Percentiles rank a stretch among this genome's conserved stretches.
These are phyloP conservation scores for Pocillopora verrucosa DNA, from an alignment of 64 coral and sea anemone genomes.

Conservation along the genomic window DNA sequence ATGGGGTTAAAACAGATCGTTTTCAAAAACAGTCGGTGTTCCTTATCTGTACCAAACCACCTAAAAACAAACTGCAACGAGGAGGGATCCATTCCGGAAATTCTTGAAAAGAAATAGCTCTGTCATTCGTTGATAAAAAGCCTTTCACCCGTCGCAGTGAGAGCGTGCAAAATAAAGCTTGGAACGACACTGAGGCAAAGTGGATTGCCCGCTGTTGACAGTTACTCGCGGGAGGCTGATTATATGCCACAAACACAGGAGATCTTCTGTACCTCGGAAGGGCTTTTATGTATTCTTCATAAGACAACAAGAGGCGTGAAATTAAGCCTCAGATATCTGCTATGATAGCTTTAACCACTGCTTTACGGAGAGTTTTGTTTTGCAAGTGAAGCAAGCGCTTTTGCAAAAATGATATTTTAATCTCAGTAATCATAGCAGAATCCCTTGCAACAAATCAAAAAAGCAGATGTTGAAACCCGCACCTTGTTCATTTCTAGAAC, in stretches of 20 bases:
- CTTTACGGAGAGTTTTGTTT: not conserved
- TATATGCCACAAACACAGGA: not conserved
- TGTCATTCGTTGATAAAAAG: constrained; percentile 19
- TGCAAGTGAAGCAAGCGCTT: not conserved
- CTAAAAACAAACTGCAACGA: constrained; percentile 23
- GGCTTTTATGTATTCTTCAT: not conserved
- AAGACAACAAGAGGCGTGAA: constrained; percentile 24
- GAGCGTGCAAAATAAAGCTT: not conserved
- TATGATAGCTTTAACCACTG: not conserved
- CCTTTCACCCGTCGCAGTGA: constrained; percentile 11
- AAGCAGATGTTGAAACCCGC: not conserved
- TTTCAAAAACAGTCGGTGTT: not conserved
- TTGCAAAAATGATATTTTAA: not conserved
- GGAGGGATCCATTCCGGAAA: constrained; percentile 28
- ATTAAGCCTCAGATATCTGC: not conserved
- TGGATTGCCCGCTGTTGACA: constrained; percentile 42
- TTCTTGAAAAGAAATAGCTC: constrained; percentile 38
- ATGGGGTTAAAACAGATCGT: constrained; percentile 13
- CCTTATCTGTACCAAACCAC: constrained; percentile 24
- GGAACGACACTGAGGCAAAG: constrained; percentile 11
- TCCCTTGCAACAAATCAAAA: not conserved
- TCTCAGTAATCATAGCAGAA: not conserved
- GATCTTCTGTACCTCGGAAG: not conserved
- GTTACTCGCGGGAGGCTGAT: not conserved
- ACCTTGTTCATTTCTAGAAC: not conserved